Conservation (phyloP, 2,888 invertebrate genomes). For the Erebia epiphron region DNA sequence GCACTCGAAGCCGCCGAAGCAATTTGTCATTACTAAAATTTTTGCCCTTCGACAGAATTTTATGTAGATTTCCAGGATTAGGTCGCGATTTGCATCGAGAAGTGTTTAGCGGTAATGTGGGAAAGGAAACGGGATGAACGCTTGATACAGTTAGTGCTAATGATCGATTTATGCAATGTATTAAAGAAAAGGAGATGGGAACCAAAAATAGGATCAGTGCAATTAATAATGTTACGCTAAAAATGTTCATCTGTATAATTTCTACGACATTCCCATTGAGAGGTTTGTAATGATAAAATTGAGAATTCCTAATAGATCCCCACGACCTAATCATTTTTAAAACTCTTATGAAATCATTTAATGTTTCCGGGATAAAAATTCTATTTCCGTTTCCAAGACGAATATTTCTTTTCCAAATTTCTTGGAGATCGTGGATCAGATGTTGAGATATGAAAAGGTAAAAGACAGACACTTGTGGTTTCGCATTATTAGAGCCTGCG, state of each 20-base stretch:
- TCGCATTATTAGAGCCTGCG: too few relatives aligned
- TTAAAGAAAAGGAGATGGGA: constrained; percentile 14
- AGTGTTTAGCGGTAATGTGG: constrained; percentile 42
- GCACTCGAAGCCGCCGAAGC: constrained; percentile 42
- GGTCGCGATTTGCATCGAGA: constrained; percentile 52
- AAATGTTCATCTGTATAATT: not conserved
- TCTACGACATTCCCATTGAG: not conserved
- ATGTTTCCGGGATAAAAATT: too few relatives aligned
- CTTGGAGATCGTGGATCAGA: too few relatives aligned
- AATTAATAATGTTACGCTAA: not conserved
- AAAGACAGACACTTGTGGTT: too few relatives aligned
- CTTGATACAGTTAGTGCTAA: constrained; percentile 11
- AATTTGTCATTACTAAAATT: constrained; percentile 76
- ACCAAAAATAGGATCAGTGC: constrained; percentile 1
- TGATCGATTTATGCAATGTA: constrained; percentile 27
- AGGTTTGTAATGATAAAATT: not conserved
- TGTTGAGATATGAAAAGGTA: too few relatives aligned
- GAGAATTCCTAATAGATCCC: not conserved
- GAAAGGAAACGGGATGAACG: constrained; percentile 39
- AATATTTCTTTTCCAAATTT: too few relatives aligned
- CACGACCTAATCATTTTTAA: not conserved
- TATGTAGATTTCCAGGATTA: constrained; percentile 62
- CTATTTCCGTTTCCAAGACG: too few relatives aligned
- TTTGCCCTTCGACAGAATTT: constrained; percentile 47
- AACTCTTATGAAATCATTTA: not conserved